Percentiles rank a stretch among this genome's conserved stretches.
Conservation (phyloP, 2,888 invertebrate genomes). For the Cataglyphis livida region DNA sequence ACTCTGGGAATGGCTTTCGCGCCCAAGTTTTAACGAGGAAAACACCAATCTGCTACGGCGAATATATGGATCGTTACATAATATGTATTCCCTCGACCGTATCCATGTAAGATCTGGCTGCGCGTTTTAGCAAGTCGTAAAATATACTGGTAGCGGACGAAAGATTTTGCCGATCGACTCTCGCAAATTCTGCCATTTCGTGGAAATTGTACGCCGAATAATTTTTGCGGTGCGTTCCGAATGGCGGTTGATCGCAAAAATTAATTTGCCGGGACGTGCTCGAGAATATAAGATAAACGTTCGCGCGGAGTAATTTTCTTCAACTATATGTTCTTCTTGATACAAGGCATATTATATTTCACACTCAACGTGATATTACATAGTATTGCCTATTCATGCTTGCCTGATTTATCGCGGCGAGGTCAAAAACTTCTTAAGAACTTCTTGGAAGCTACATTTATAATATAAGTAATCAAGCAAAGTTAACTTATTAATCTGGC, state of each 20-base stretch:
- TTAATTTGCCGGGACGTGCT: conserved; percentile 26
- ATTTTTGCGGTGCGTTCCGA: not conserved
- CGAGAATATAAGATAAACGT: not conserved
- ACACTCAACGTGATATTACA: not conserved
- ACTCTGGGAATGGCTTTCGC: conserved; percentile 58
- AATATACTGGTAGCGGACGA: conserved; percentile 32
- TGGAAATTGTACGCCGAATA: not conserved
- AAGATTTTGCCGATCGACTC: conserved; percentile 30
- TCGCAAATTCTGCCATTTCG: conserved; percentile 7
- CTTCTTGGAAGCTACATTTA: conserved; percentile 19
- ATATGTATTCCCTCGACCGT: conserved; percentile 53
- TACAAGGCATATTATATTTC: not conserved
- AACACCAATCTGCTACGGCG: conserved; percentile 69
- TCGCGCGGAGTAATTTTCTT: not conserved
- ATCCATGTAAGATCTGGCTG: conserved; percentile 56
- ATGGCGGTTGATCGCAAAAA: conserved; percentile 13
- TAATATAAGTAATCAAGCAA: conserved; percentile 34
- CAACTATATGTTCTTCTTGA: not conserved
- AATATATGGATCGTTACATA: conserved; percentile 68
- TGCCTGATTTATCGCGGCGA: conserved; percentile 21
- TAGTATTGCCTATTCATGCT: conserved; percentile 21
- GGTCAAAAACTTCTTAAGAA: conserved; percentile 23
- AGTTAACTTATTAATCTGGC: conserved; percentile 43
- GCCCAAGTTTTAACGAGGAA: conserved; percentile 74
- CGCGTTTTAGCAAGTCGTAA: conserved; percentile 76